Evolutionary conservation across 2,888 invertebrate species (phyloP).

Genomic region (Dynastes tityus): DNA sequence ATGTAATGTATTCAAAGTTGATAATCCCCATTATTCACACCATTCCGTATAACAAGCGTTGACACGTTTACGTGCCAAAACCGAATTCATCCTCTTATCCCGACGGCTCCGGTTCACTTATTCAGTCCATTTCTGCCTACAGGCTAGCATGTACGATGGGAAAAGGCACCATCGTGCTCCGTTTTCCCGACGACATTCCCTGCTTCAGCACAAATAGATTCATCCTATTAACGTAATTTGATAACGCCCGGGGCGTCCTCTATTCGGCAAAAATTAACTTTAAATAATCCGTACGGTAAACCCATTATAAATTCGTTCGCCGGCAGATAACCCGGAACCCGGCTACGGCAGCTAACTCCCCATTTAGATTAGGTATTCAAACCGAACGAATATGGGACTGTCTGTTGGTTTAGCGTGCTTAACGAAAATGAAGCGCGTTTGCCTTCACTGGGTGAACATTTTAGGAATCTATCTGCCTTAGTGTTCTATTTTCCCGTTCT

Average conservation of each 20-base stretch:
- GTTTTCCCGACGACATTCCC: constrained; percentile 15
- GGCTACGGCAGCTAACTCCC: not conserved
- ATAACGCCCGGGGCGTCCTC: constrained; percentile 18
- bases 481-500: no score
- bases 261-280: constrained; percentile 40
- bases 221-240: constrained; percentile 44
- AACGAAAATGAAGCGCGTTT: not conserved
- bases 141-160: not conserved
- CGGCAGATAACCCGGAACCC: constrained; percentile 12
- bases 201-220: constrained; percentile 43
- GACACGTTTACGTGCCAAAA: not conserved
- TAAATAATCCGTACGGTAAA: constrained; percentile 39
- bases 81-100: constrained; percentile 8
- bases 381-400: not conserved
- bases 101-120: not conserved
- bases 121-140: constrained; percentile 1
- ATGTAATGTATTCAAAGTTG: not conserved
- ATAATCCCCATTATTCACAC: not conserved
- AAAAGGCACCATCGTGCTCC: not conserved
- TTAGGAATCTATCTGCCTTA: no score
- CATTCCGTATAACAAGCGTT: not conserved
- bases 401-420: constrained; percentile 8
- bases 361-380: constrained; percentile 34
- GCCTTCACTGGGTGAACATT: not conserved
- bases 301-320: constrained; percentile 22